Base-by-base conservation (phyloP, 1,140 invertebrate genomes). In the Hyles euphorbiae region DNA sequence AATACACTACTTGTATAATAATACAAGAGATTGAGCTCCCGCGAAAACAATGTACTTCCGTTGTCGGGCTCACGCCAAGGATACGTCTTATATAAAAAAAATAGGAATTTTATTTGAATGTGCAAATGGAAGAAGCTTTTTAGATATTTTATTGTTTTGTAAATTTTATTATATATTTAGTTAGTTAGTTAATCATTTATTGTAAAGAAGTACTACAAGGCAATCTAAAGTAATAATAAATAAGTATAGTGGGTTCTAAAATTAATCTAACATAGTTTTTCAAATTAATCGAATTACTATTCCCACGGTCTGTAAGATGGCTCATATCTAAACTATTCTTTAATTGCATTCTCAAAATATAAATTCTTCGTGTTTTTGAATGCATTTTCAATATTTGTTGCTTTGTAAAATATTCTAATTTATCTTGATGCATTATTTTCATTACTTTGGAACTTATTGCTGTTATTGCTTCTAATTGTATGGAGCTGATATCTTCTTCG, bases 311-410 rank as follows among this genome's bases (percentile, higher is more conserved):
- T 40, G 36, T 40, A 8, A 40, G 36, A 8, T 76, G 72, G 63
- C 62, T 78, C 49, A 74, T 81, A 70, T 81, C 78, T 22, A 83
- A 65, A 61, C 81, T 87, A 60, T 60, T 68, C 61, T 58, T 75
- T 60, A 87, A 68, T 49, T 83, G 81, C 67, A 84, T 71, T 52
- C 84, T 70, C 63, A 87, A 69, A 60, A 87, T 75, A 63, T 81
- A 87, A 60, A 86, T 77, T 34, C 78, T 58, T 53, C 83, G 67
- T 11, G 84, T 75, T 66, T 76, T 78, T 22, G 70, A 63, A 58
- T 69, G 74, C 83, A 86, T 80, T 56, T 81, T 65, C 53, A 81
- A 53, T 70, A 87, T 80, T 70, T 88, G 85, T 52, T 78, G 75
- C 51, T 80, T 80, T 5, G 81, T 83, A 56, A 88, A 88, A 62